Evolutionary conservation across 2,888 invertebrate species (phyloP), one percentile per base, ranked within the genome.

Genomic region (Aleiodes leptofemur): DNA sequence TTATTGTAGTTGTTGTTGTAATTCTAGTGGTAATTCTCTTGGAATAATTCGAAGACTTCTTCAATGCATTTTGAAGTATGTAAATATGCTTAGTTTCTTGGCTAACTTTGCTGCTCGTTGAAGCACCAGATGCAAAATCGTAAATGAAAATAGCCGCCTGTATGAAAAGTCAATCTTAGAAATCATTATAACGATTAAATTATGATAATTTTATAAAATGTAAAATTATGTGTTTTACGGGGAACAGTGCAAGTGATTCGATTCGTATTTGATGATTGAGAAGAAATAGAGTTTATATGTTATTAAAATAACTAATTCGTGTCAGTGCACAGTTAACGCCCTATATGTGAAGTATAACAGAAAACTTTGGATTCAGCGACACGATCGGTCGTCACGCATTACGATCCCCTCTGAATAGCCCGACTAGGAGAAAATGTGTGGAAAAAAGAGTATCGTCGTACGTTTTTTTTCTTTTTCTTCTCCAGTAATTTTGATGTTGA

Each of bases 31-130:
- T 31, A 31, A 51, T 76, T 50, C 77, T 83, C 74, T 73, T 84
- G 9, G 81, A 77, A 31, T 76, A 61, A 76, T 83, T 81, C 11
- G 66, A 68, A 2, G 82, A 70, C 68, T 84, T 87, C 71, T 84
- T 86, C 43, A 88, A 75, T 11, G 83, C 83, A 79, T 86, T 88
- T 73, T 88, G 87, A 51, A 88, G 79, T 29, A 88, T 86, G 75
- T 88, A 88, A 61, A 87, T 83, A 71, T 87, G 87, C 77, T 88
- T 88, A 11, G 88, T 86, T 72, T 89, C 89, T 71, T 88, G 88
- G 66, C 80, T 85, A 38, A 83, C 83, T 80, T 86, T 88, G 64
- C 84, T 86, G 64, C 82, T 83, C 7, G 83, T 79, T 29, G 87
- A 84, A 3, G 88, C 86, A 8, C 85, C 87, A 50, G 88, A 87